Conservation (phyloP, 92 coral and sea anemone genomes). For the Palythoa heliodiscus region DNA sequence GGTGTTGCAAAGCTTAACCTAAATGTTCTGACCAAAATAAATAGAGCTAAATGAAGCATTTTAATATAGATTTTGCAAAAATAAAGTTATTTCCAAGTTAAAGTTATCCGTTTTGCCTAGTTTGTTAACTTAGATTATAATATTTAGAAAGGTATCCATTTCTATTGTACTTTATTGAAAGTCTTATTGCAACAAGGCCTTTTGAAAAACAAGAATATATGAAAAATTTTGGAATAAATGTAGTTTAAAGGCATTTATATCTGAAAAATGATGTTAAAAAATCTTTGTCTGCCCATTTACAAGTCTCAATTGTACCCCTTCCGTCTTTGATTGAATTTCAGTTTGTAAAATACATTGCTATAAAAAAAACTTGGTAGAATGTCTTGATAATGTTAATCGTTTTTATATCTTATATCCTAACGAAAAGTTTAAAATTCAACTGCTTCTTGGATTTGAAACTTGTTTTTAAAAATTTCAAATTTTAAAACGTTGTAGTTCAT, state of each 20-base stretch:
- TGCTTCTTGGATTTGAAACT: no score
- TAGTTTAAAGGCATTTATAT: slow-evolving; percentile 3
- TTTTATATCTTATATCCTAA: no score
- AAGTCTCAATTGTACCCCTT: no score
- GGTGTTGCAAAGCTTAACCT: not conserved
- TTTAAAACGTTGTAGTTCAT: no score
- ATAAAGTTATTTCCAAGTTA: not conserved
- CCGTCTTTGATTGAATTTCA: no score
- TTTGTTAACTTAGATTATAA: not conserved
- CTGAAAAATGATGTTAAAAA: not conserved
- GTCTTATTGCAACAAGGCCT: not conserved
- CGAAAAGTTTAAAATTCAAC: no score
- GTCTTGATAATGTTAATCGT: no score
- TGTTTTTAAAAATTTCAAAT: no score
- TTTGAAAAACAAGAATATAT: not conserved
- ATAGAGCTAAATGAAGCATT: not conserved
- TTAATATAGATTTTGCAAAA: not conserved
- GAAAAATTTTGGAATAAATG: not conserved
- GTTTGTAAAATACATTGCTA: no score
- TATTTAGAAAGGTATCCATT: not conserved
- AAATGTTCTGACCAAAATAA: not conserved
- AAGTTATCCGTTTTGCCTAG: not conserved
- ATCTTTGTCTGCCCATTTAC: no score
- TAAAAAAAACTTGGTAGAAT: no score
- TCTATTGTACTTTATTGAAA: not conserved